Evolutionary conservation across 2,888 invertebrate genomes (phyloP).

Genomic region (Synergus japonicus): DNA sequence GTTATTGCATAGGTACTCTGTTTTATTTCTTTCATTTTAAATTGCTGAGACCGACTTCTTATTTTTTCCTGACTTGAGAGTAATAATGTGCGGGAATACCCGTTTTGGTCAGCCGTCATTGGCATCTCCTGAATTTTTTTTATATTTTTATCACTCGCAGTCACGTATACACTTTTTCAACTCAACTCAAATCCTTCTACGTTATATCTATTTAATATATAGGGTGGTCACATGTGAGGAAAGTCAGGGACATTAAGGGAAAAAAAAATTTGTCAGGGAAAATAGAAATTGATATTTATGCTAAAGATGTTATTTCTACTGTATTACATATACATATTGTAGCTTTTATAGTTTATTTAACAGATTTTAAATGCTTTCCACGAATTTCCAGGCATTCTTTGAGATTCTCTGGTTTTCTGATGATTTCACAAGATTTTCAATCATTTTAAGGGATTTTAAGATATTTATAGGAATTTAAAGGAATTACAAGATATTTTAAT

Average conservation of each 20-base stretch:
- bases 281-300: too few species aligned
- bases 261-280: not conserved
- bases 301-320: too few species aligned
- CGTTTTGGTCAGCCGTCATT: not conserved
- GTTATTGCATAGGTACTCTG: not conserved
- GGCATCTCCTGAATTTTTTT: not conserved
- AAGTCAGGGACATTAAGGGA: too few species aligned
- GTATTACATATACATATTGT: too few species aligned
- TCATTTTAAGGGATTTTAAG: too few species aligned
- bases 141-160: not conserved
- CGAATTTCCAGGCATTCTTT: too few species aligned
- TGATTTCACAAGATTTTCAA: too few species aligned
- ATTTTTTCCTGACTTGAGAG: not conserved
- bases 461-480: too few species aligned
- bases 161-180: constrained; percentile 2
- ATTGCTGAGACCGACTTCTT: not conserved
- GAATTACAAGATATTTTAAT: too few species aligned
- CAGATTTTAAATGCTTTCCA: too few species aligned
- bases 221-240: not conserved
- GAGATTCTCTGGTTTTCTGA: too few species aligned
- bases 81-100: not conserved
- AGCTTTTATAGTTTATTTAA: too few species aligned
- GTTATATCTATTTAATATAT: not conserved
- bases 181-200: not conserved
- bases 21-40: not conserved